Conservation (phyloP, 2,888 invertebrate species). For the Tridacna crocea region DNA sequence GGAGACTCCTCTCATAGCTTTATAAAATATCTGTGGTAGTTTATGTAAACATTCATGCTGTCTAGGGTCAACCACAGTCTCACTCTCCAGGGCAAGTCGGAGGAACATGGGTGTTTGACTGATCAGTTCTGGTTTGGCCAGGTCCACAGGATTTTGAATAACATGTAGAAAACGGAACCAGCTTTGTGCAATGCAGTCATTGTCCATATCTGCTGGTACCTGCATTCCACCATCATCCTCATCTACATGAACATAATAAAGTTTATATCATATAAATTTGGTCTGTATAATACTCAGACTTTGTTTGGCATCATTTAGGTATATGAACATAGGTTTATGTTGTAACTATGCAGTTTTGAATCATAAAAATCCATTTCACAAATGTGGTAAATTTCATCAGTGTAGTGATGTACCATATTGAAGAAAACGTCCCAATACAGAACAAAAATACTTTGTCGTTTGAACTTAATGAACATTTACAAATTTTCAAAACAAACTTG, state of each 20-base stretch:
- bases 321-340: no score
- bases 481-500: no score
- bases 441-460: no score
- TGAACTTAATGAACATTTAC: no score
- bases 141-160: slow-evolving; percentile 96
- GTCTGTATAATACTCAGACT: no score
- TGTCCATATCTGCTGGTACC: slow-evolving; percentile 93
- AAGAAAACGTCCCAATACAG: no score
- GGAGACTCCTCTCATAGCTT: slow-evolving; percentile 96
- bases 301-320: no score
- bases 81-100: slow-evolving; percentile 92
- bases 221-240: slow-evolving; percentile 93
- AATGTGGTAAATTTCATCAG: no score
- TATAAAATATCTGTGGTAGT: slow-evolving; percentile 94
- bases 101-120: slow-evolving; percentile 90
- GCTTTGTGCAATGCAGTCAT: slow-evolving; percentile 94
- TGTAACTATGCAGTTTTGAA: no score
- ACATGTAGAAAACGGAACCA: slow-evolving; percentile 98
- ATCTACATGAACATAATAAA: slow-evolving; percentile 83
- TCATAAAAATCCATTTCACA: no score
- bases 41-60: slow-evolving; percentile 88
- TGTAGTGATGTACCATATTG: no score
- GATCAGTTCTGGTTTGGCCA: slow-evolving; percentile 86
- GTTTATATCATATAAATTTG: no score
- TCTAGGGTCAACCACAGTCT: slow-evolving; percentile 92